These are phyloP conservation scores for Polypterus senegalus DNA, from an alignment of 2,113 vertebrate genomes.

Conservation along the genomic window DNA sequence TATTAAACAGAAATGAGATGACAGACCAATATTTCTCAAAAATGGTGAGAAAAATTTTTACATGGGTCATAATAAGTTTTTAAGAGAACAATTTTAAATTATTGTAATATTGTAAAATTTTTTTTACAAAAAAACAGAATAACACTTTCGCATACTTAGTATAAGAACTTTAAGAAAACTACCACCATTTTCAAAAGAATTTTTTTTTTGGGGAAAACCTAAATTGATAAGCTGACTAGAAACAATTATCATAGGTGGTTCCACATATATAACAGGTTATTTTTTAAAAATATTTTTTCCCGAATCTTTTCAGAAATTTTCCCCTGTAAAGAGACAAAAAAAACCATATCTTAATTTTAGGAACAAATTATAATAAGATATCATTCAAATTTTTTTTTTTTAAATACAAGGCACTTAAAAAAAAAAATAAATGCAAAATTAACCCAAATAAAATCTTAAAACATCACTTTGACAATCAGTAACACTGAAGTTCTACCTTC, in stretches of 20 bases:
- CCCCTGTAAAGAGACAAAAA: slow-evolving; percentile 45
- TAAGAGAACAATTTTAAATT: no score
- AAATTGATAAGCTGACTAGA: slow-evolving; percentile 55
- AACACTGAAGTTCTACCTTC: not conserved
- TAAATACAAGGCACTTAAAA: not conserved
- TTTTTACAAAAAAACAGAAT: no score
- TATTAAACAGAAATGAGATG: no score
- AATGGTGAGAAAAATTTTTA: no score
- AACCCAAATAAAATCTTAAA: not conserved
- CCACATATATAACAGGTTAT: slow-evolving; percentile 87
- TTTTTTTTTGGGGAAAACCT: slow-evolving; percentile 53
- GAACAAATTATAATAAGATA: not conserved
- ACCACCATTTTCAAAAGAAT: slow-evolving; percentile 96
- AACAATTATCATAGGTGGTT: slow-evolving; percentile 77
- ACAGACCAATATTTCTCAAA: no score
- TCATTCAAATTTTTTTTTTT: not conserved
- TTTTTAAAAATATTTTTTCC: slow-evolving; percentile 44
- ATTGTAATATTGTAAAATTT: no score
- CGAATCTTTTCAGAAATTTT: slow-evolving; percentile 66
- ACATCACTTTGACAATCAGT: not conserved
- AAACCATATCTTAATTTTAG: not conserved
- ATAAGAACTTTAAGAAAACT: slow-evolving; percentile 22
- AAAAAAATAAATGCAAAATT: not conserved
- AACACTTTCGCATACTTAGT: not conserved
- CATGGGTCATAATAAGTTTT: no score